Percentiles rank a stretch among this genome's conserved stretches.
phyloP scores from a whole-genome alignment of 2,113 vertebrate species.

The Grantiella picta region DNA sequence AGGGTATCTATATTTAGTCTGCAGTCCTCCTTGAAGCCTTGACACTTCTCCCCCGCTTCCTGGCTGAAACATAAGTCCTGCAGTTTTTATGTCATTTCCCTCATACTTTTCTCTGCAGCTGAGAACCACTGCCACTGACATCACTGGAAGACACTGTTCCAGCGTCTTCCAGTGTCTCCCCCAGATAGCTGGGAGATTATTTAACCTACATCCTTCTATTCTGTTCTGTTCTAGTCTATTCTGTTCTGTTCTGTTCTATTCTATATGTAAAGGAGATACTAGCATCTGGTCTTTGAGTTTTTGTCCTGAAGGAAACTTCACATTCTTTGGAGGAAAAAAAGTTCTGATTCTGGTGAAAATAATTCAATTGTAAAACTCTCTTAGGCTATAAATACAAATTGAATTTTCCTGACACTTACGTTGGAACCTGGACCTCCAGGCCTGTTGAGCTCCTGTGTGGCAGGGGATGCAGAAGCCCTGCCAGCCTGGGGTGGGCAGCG shows the following conservation, averaged over 20 bases:
- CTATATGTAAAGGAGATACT: not conserved
- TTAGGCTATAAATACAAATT: not conserved
- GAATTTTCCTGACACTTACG: not conserved
- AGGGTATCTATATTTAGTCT: not conserved
- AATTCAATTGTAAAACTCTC: not conserved
- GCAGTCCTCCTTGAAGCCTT: not conserved
- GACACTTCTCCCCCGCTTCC: not conserved
- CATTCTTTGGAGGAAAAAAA: not conserved
- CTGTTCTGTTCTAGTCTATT: not conserved
- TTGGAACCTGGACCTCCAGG: not conserved
- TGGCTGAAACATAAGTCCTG: not conserved
- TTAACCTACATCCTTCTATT: not conserved
- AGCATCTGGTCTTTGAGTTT: not conserved
- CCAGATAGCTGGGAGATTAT: not conserved
- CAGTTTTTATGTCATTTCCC: not conserved
- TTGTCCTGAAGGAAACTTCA: not conserved
- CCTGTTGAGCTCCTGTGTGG: not conserved
- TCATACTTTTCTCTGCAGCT: not conserved
- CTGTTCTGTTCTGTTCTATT: not conserved
- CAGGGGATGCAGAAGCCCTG: not conserved
- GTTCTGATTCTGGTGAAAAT: not conserved
- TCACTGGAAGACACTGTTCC: not conserved
- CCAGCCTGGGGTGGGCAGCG: not conserved
- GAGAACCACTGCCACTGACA: not conserved
- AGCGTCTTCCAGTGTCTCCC: not conserved